These are phyloP conservation scores for Chanos chanos DNA, from an alignment of 2,797 vertebrate species.

Conservation along the genomic window DNA sequence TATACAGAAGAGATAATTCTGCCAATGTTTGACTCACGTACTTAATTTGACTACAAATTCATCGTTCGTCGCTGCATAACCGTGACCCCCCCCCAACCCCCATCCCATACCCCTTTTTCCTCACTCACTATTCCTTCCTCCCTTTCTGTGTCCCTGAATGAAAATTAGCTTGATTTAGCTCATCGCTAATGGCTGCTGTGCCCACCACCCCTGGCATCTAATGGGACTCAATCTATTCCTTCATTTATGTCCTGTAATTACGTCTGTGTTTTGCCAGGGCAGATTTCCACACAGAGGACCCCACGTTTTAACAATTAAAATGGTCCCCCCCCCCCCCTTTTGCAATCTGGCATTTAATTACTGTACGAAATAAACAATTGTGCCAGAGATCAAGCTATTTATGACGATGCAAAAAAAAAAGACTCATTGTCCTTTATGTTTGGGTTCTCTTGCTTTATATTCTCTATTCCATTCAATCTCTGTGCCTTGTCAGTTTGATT, in stretches of 20 bases:
- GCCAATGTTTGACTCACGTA: constrained; percentile 36
- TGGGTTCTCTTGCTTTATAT: too few species aligned
- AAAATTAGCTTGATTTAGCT: constrained; percentile 42
- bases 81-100: not conserved
- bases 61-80: constrained; percentile 32
- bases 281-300: constrained; percentile 45
- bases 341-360: constrained; percentile 43
- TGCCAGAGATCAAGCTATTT: constrained; percentile 28
- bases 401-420: constrained; percentile 16
- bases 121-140: not conserved
- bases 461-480: too few species aligned
- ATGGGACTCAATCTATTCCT: constrained; percentile 46
- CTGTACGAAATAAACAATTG: constrained; percentile 26
- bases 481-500: too few species aligned
- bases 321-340: constrained; percentile 26
- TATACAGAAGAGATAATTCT: constrained; percentile 37
- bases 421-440: too few species aligned
- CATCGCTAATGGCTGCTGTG: constrained; percentile 40
- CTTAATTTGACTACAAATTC: constrained; percentile 26
- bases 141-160: constrained; percentile 17
- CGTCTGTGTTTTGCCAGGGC: constrained; percentile 37
- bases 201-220: constrained; percentile 30
- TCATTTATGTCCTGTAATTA: constrained; percentile 46
- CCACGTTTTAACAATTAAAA: constrained; percentile 48
- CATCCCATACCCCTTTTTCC: not conserved